Evolutionary conservation across 2,888 invertebrate genomes (phyloP).

Genomic region (Cheilosia scutellata): DNA sequence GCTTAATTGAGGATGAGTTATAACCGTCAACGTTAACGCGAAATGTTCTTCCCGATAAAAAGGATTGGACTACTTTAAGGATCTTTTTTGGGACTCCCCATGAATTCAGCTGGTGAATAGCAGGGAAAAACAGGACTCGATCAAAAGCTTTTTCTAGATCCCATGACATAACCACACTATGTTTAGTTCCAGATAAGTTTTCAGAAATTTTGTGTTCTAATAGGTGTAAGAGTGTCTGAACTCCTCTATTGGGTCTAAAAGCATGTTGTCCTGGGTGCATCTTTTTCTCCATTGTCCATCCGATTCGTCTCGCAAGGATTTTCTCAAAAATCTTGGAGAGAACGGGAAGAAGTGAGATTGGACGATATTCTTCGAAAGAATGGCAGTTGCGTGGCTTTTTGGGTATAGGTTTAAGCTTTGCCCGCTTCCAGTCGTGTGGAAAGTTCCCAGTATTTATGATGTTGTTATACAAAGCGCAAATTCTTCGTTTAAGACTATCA

Average conservation of each 20-base stretch:
- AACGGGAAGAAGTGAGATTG: conserved; percentile 19
- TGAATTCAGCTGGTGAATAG: conserved; percentile 6
- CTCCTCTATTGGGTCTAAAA: conserved; percentile 24
- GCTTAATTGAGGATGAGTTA: too few relatives aligned
- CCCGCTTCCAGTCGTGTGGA: conserved; percentile 24
- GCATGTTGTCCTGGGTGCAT: conserved; percentile 12
- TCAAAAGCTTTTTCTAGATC: conserved; percentile 19
- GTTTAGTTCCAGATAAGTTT: conserved; percentile 2
- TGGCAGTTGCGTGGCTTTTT: conserved; percentile 1
- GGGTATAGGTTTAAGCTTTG: conserved; percentile 9
- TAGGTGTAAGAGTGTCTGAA: conserved; percentile 13
- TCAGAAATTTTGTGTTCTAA: conserved; percentile 6
- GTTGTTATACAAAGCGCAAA: conserved; percentile 14
- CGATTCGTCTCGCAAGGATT: conserved; percentile 29
- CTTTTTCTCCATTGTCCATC: conserved; percentile 16
- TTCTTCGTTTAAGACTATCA: conserved; percentile 16
- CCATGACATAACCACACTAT: conserved; percentile 14
- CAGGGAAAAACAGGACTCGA: not conserved
- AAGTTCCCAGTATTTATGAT: conserved; percentile 7
- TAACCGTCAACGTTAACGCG: too few relatives aligned
- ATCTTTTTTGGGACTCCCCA: conserved; percentile 6
- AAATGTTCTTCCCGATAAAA: too few relatives aligned
- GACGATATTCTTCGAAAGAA: conserved; percentile 10
- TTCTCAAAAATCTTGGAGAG: conserved; percentile 28
- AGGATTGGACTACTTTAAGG: not conserved